Evolutionary conservation across 2,888 invertebrate species (phyloP), one percentile per base, ranked within the genome.

Genomic region (Drosophila mayaguana): DNA sequence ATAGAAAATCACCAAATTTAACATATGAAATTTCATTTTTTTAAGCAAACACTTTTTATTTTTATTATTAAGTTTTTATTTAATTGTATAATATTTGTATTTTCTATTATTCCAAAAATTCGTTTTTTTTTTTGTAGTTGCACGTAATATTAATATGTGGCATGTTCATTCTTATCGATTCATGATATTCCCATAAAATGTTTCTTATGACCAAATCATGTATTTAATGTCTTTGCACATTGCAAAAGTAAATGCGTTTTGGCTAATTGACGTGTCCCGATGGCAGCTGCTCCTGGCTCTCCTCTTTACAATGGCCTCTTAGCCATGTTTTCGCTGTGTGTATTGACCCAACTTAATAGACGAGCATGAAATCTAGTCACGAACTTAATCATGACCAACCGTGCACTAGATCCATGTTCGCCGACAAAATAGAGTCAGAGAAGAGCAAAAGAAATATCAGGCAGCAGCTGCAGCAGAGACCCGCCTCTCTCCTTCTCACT

Each of bases 331-430:
- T 38, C 38, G 3, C n/a, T 63, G 42, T 68, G 56, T 68, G 92
- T 92, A 89, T 92, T 92, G 92, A 93, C 93, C 92, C 93, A 92
- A 93, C 92, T 93, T 93, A 93, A 93, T 93, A 93, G 93, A 93
- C 93, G 93, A 93, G 93, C 93, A 93, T 93, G 92, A 93, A 93
- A 93, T 93, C 93, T 93, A 93, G 93, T 93, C 93, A 93, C 93
- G 93, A 93, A 93, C 92, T 93, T 93, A 91, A 92, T 92, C 92
- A 92, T 93, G 92, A 92, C 90, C 92, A 92, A 93, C 92, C 93
- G 93, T 93, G 93, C 92, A 93, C 93, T 92, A 93, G 93, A 93
- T 93, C 92, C 92, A 93, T 93, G 92, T 92, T 93, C 93, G 93
- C 93, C 93, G 93, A 93, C 93, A 93, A 93, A 93, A 93, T 92